A percentile compares a stretch with the other conserved stretches of the same genome.
These are phyloP conservation scores for Forbesichthys agassizii DNA, from an alignment of 2,113 vertebrate species.

Conservation along the genomic window DNA sequence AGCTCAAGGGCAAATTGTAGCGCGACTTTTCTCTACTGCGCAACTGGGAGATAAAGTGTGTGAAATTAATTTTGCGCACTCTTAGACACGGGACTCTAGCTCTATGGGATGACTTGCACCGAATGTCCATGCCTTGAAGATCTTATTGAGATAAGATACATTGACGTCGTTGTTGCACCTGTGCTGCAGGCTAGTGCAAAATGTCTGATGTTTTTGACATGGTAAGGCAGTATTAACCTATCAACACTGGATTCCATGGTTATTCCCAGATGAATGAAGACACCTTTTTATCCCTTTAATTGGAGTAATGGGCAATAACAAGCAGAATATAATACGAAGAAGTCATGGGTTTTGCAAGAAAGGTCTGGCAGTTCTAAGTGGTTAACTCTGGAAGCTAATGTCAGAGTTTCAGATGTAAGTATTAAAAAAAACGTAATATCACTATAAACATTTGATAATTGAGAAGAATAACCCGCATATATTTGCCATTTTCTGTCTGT, in stretches of 20 bases:
- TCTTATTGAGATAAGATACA: background rate
- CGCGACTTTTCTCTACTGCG: constrained; percentile 39
- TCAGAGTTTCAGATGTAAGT: constrained; percentile 76
- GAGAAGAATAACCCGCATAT: too few relatives aligned
- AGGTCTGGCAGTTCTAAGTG: constrained; percentile 46
- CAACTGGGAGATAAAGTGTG: constrained; percentile 36
- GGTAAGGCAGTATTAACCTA: constrained; percentile 21
- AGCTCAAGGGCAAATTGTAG: constrained; percentile 61
- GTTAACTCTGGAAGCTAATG: constrained; percentile 61
- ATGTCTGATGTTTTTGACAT: constrained; percentile 39
- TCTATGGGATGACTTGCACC: constrained; percentile 31
- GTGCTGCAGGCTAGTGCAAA: constrained; percentile 30
- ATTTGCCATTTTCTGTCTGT: too few relatives aligned
- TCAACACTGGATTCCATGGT: constrained; percentile 32
- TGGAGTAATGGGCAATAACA: constrained; percentile 48
- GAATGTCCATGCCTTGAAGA: constrained; percentile 10
- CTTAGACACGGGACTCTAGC: constrained; percentile 33
- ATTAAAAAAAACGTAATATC: background rate
- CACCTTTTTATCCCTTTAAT: constrained; percentile 9
- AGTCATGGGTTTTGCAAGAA: constrained; percentile 66
- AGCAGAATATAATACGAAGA: constrained; percentile 36
- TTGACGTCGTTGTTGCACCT: background rate
- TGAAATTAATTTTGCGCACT: constrained; percentile 30
- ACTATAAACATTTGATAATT: too few relatives aligned
- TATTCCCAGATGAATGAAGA: constrained; percentile 5